Percentiles rank a stretch among this genome's conserved stretches.
Evolutionary conservation across 1,140 invertebrate genomes (phyloP).

Genomic region (Acromyrmex charruanus): DNA sequence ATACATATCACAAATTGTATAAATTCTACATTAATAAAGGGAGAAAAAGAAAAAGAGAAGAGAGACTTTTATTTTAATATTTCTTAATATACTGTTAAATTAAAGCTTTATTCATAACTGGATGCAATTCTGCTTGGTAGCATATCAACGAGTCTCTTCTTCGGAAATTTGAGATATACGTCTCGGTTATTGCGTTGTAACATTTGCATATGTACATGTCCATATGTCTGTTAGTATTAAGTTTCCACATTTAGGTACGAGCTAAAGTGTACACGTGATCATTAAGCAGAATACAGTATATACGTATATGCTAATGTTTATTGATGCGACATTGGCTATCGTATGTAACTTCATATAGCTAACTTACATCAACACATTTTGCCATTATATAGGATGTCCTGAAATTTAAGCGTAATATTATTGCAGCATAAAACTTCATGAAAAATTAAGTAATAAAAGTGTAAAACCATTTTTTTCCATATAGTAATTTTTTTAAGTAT

Average conservation of each 20-base stretch:
- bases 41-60: background rate
- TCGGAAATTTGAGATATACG: background rate
- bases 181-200: background rate
- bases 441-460: too few relatives aligned
- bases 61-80: background rate
- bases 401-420: too few relatives aligned
- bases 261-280: background rate
- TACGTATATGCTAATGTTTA: background rate
- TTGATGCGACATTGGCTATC: background rate
- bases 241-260: background rate
- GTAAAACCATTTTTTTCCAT: too few relatives aligned
- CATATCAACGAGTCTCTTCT: background rate
- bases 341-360: background rate
- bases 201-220: background rate
- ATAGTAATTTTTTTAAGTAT: too few relatives aligned
- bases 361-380: background rate
- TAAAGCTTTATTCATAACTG: background rate
- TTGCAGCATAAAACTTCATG: too few relatives aligned
- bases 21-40: background rate
- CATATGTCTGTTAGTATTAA: background rate
- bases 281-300: background rate
- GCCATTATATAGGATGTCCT: too few relatives aligned
- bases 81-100: background rate
- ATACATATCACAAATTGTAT: background rate
- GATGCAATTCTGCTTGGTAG: background rate